Base-by-base conservation (phyloP, 2,888 invertebrate species). In the Cephus nigrinus region DNA sequence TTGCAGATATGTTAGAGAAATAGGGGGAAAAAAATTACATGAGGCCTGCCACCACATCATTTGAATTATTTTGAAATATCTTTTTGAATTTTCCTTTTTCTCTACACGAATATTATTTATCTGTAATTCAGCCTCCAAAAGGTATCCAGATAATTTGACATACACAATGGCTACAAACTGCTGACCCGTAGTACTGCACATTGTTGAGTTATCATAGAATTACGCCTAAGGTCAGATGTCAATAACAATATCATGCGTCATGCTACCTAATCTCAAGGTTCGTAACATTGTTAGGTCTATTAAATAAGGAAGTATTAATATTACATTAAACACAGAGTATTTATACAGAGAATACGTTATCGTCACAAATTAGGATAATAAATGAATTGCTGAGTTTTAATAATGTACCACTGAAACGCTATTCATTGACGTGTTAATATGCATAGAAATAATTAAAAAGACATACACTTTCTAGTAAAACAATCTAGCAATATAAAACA, bases 401-500 rank as follows among this genome's bases (percentile, higher is more conserved):
- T 23, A 55, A 23, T 15, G 1, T 9, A 55, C 5, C 23, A 55
- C 40, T 55, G 1, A 23, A 55, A 55, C 2, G 40, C 23, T 55
- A 55, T 55, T 23, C 23, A 55, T 2, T 55, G 2, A 23, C 23
- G 12, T 55, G 40, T 55, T 55, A 55, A 55, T 55, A 23, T 55
- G 5, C 23, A 23, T 23, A 9, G 40, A 15, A 15, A 15, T 55
- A 23, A 55, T 55, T 35, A 55, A 83, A 77, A 74, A 73, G 36
- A 73, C 76, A 78, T 12, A 69, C 76, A 76, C 35, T 71, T 55
- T 23, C 5, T 55, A 9, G 23, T 40, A 23, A 23, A 55, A 55
- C 9, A 23, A 23, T 23, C 9, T 71, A 32, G 12, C 31, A 30
- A 32, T 71, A 71, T 11, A 1, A 11, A 69, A 71, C 84, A 78